A percentile compares a stretch with the other conserved stretches of the same genome.
phyloP scores from a whole-genome alignment of 2,113 vertebrate species.

The Sander lucioperca region DNA sequence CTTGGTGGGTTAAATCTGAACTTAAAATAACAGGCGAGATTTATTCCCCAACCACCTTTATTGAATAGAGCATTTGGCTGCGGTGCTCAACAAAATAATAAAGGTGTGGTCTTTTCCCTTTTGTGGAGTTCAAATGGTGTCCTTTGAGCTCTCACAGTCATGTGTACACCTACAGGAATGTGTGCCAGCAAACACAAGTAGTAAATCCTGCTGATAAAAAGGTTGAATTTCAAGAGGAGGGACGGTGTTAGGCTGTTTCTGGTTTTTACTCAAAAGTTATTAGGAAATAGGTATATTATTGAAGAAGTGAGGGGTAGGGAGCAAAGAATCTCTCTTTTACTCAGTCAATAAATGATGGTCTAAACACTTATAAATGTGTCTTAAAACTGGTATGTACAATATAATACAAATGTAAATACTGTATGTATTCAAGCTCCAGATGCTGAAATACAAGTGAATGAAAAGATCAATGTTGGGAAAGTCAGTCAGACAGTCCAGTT shows the following conservation, averaged over 20 bases:
- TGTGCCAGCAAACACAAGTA: conserved; percentile 54
- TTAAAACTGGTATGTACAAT: neutral
- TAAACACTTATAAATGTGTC: neutral
- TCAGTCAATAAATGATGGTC: neutral
- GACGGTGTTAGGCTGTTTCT: conserved; percentile 17
- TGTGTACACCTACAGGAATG: conserved; percentile 52
- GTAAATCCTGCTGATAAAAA: conserved; percentile 76
- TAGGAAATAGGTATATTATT: conserved; percentile 26
- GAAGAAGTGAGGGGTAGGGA: neutral
- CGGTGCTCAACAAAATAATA: conserved; percentile 23
- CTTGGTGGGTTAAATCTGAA: neutral
- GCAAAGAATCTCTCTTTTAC: neutral
- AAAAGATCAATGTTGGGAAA: conserved; percentile 20
- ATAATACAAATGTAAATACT: neutral
- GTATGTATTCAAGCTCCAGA: neutral
- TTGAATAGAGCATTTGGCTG: neutral
- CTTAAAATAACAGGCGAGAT: neutral
- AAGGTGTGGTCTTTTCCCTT: conserved; percentile 71
- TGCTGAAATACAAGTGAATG: neutral
- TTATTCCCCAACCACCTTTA: neutral
- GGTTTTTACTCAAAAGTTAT: conserved; percentile 3
- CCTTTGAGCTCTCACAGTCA: conserved; percentile 60
- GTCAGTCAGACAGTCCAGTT: conserved; percentile 5
- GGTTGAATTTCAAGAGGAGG: conserved; percentile 54
- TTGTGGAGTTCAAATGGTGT: conserved; percentile 47